Base-by-base conservation (phyloP, 2,888 invertebrate species). In the Caenorhabditis wallacei region DNA sequence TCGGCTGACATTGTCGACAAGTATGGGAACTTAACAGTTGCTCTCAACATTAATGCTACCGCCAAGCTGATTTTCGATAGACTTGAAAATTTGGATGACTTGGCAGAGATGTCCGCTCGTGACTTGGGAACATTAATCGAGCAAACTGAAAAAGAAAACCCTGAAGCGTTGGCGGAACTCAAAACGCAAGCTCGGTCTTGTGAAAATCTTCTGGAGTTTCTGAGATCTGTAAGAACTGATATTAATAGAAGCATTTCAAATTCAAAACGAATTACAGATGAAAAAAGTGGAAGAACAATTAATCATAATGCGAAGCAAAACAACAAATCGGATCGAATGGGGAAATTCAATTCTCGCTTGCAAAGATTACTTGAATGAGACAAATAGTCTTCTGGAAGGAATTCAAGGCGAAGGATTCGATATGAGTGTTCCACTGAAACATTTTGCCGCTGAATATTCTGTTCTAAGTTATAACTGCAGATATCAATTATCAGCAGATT, bases 401-500 rank as follows among this genome's bases (percentile, higher is more conserved):
- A 57, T 75, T 37, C 63, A 72, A 37, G 57, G 57, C 24, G 79
- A 80, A 53, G 83, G 79, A 48, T 80, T 79, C 24, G 66, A 83
- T 24, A 56, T 83, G 70, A 66, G 68, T 18, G 37, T 69, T 26
- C 69, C 79, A 4, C n/a, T 83, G 30, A 83, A 83, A 22, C 70
- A 80, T 46, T 83, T 83, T 13, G 59, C 79, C 40, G 74, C 74
- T 3, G 83, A 83, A 18, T 79, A 69, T 30, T 69, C 83, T 1
- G 48, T 61, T 11, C 54, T 74, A 7, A 78, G 70, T 35, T 83
- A 66, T 46, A 75, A 74, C 53, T 75, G 75, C 20, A 69, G 83
- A 7, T 83, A 83, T 59, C 76, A 75, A 7, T 22, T 83, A 10
- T 83, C 83, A 7, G 75, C 83, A 10, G 79, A 80, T 20, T 83